phyloP scores from a whole-genome alignment of 2,113 vertebrate genomes.

The Sceloporus undulatus region DNA sequence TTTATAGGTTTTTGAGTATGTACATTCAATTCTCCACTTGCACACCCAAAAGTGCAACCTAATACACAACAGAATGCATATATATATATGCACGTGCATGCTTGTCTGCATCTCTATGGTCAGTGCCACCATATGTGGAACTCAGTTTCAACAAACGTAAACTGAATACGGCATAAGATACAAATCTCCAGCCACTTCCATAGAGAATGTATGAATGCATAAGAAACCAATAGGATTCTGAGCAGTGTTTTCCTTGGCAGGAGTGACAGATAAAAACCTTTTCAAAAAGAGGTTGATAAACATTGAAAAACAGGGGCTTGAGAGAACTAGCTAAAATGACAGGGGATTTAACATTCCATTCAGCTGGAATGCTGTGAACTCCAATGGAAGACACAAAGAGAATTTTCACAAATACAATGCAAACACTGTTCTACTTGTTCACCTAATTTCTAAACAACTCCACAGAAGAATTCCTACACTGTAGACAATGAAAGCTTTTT shows the following conservation, averaged over 20 bases:
- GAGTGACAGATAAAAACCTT: too few relatives aligned
- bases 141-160: too few relatives aligned
- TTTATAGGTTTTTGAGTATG: background rate
- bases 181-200: too few relatives aligned
- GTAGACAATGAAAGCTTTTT: slow-evolving; percentile 52
- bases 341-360: background rate
- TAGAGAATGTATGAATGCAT: too few relatives aligned
- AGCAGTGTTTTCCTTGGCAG: background rate
- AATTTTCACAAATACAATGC: slow-evolving; percentile 2
- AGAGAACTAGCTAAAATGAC: slow-evolving; percentile 8
- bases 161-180: too few relatives aligned
- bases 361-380: background rate
- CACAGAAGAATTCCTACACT: slow-evolving; percentile 48
- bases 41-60: background rate
- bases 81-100: too few relatives aligned
- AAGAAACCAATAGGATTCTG: too few relatives aligned
- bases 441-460: slow-evolving; percentile 44
- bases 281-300: background rate
- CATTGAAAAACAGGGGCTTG: background rate
- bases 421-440: background rate
- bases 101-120: too few relatives aligned
- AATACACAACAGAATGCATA: too few relatives aligned
- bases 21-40: background rate
- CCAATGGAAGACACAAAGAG: background rate
- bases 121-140: too few relatives aligned